These are phyloP conservation scores for Alaudala cheleensis DNA, from an alignment of 2,113 vertebrate genomes.

Conservation along the genomic window DNA sequence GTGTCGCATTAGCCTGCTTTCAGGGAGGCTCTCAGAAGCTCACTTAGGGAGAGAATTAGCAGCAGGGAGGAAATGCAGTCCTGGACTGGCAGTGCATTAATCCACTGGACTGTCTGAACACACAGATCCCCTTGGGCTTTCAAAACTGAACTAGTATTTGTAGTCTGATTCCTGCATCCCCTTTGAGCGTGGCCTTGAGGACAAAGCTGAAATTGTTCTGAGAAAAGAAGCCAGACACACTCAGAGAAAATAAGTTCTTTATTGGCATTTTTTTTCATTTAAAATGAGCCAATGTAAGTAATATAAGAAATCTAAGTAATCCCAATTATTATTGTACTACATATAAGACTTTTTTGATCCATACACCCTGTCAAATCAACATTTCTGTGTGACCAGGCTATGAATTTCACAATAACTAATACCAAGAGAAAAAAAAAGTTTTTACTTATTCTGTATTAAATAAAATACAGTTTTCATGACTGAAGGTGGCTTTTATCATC, in stretches of 20 bases:
- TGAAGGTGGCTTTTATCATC: background rate
- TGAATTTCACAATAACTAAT: background rate
- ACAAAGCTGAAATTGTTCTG: background rate
- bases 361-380: background rate
- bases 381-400: background rate
- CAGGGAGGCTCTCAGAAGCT: background rate
- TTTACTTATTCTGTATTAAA: background rate
- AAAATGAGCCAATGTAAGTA: background rate
- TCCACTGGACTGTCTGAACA: background rate
- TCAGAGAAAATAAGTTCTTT: background rate
- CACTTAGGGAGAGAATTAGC: background rate
- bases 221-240: background rate
- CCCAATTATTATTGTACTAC: background rate
- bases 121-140: background rate
- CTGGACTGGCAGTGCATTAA: background rate
- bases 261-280: background rate
- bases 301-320: background rate
- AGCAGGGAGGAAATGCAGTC: background rate
- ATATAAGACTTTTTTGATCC: background rate
- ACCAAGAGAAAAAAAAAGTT: background rate
- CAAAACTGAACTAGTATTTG: background rate
- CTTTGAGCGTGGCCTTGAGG: background rate
- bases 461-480: background rate
- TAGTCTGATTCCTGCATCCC: background rate
- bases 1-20: fast-evolving